Percentiles rank a stretch among this genome's conserved stretches.
Evolutionary conservation across 2,113 vertebrate genomes (phyloP).

Genomic region (Donacobius atricapilla): DNA sequence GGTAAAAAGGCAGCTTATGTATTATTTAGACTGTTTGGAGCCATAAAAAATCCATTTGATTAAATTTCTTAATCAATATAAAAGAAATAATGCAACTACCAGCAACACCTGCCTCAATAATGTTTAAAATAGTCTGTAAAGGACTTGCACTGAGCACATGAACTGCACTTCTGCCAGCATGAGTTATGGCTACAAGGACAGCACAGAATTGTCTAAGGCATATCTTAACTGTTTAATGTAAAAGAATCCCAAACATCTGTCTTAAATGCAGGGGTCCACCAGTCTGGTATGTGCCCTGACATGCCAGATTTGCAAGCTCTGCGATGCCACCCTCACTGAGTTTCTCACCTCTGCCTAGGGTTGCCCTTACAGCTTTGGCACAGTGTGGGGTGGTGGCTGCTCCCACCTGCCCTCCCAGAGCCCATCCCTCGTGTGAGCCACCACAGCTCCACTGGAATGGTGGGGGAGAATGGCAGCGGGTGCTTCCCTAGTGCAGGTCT

Average conservation of each 20-base stretch:
- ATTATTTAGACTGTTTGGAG: neutral
- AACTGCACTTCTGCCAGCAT: neutral
- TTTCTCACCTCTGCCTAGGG: neutral
- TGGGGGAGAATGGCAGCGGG: neutral
- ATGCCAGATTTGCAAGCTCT: neutral
- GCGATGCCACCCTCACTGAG: rapidly evolving
- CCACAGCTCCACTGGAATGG: neutral
- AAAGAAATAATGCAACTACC: constrained; percentile 28
- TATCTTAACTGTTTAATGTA: neutral
- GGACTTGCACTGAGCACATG: neutral
- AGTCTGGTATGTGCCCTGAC: neutral
- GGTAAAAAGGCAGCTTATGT: neutral
- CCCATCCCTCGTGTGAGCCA: neutral
- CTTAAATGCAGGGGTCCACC: neutral
- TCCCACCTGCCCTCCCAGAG: neutral
- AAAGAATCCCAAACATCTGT: neutral
- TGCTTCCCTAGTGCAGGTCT: neutral
- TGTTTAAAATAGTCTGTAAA: neutral
- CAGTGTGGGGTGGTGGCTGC: neutral
- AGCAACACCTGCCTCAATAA: neutral
- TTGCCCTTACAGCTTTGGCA: neutral
- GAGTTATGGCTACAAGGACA: neutral
- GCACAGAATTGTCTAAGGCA: neutral
- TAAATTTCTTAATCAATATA: constrained; percentile 43
- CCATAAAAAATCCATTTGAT: neutral